Evolutionary conservation across 2,888 invertebrate genomes (phyloP).

Genomic region (Chaitophorus viminalis): DNA sequence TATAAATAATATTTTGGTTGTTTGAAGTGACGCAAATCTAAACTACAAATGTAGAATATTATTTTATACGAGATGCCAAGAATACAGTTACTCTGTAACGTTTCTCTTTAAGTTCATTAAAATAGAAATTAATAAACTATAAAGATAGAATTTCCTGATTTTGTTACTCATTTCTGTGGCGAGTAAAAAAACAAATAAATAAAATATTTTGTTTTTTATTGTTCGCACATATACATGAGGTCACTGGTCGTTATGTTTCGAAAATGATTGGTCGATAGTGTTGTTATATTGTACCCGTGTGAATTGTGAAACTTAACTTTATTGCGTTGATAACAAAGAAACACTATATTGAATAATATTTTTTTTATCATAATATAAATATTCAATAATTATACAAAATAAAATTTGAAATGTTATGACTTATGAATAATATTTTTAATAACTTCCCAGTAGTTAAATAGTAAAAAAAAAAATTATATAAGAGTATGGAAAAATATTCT

Average conservation of each 20-base stretch:
- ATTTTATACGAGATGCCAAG: slow-evolving; percentile 47
- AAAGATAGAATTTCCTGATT: slow-evolving; percentile 8
- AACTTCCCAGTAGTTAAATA: no score
- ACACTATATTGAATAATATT: neutral
- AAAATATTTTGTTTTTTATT: neutral
- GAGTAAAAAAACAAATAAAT: no score
- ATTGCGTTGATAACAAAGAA: slow-evolving; percentile 11
- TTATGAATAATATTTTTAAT: no score
- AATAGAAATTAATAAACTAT: slow-evolving; percentile 26
- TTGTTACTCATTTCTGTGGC: neutral
- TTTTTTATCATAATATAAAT: neutral
- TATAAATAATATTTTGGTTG: neutral
- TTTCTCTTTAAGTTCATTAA: slow-evolving; percentile 31
- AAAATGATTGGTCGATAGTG: slow-evolving; percentile 47
- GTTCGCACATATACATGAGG: neutral
- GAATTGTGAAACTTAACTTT: slow-evolving; percentile 18
- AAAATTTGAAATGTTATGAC: no score
- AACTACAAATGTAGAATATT: neutral
- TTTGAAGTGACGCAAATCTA: slow-evolving; percentile 25
- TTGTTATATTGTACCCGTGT: slow-evolving; percentile 24
- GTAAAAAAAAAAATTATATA: no score
- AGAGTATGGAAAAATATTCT: no score
- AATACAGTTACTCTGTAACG: slow-evolving; percentile 16
- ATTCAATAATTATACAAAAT: no score
- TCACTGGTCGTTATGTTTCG: slow-evolving; percentile 37